These are phyloP conservation scores for Alsophila aescularia DNA, from an alignment of 2,888 invertebrate species.

Conservation along the genomic window DNA sequence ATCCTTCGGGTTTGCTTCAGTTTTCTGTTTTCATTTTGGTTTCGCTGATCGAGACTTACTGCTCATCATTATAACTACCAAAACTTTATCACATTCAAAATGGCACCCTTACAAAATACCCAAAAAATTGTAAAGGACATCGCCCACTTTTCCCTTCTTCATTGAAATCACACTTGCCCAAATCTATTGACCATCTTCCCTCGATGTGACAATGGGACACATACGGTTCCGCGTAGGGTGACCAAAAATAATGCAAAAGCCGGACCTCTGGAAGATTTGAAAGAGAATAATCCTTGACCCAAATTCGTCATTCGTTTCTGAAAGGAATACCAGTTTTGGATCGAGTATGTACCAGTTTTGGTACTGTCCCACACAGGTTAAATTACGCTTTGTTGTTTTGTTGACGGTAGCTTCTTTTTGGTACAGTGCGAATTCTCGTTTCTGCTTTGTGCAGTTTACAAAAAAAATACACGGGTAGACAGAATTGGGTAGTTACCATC, in stretches of 20 bases:
- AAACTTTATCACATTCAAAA: not conserved
- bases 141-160: slow-evolving; percentile 9
- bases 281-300: slow-evolving; percentile 68
- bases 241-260: slow-evolving; percentile 58
- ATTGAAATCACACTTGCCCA: slow-evolving; percentile 36
- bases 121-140: slow-evolving; percentile 9
- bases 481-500: too few relatives aligned
- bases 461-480: too few relatives aligned
- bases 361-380: slow-evolving; percentile 68
- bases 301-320: slow-evolving; percentile 48
- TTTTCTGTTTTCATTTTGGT: too few relatives aligned
- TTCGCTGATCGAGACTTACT: not conserved
- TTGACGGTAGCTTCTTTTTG: slow-evolving; percentile 7
- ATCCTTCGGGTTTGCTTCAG: too few relatives aligned
- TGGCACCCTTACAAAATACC: not conserved
- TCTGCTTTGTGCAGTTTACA: not conserved
- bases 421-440: not conserved
- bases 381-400: slow-evolving; percentile 58
- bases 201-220: slow-evolving; percentile 35
- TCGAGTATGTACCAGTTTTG: slow-evolving; percentile 28
- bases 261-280: slow-evolving; percentile 46
- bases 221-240: slow-evolving; percentile 66
- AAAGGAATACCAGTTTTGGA: slow-evolving; percentile 50
- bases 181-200: slow-evolving; percentile 38
- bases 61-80: not conserved